Base-by-base conservation (phyloP, 1,140 invertebrate genomes). In the Drosophila lini region DNA sequence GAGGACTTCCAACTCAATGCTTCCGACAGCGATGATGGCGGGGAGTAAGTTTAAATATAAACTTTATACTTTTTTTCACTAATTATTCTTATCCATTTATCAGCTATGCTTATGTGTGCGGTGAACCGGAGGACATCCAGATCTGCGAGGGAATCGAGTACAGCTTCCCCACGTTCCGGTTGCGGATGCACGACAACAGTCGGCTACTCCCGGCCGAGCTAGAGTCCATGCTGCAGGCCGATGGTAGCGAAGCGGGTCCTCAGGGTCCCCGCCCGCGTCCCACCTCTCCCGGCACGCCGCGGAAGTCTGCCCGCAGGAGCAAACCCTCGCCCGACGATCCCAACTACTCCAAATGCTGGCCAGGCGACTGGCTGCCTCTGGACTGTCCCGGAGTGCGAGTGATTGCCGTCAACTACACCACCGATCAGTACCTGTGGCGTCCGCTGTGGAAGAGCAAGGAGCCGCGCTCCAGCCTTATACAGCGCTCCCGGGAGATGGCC, bases 321-420 rank as follows among this genome's bases (percentile, higher is more conserved):
- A 88, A 92, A 31, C 84, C 69, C 25, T 86, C 90, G 7, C 50
- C 80, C 9, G 62, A 84, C 44, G 91, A 92, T 78, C 81, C 91
- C n/a, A 90, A 91, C 56, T 92, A 94, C 71, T 95, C 95, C 2
- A 90, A 93, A 8, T 96, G 95, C 74, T 96, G 95, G 95, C 95
- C 95, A 0, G 92, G 93, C 22, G 95, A 96, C 79, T 96, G 95
- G 95, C 81, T 96, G 13, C 94, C 94, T 0, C 78, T 94, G 31
- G 95, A 96, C 77, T 95, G 94, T 91, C 95, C 95, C 0, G 94
- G 94, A 0, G 94, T 94, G 0, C 93, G 95, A 45, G 94, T 96
- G 1, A 95, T 96, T 22, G 94, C 95, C n/a, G 83, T 96, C 0
- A 96, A 95, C 88, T 96, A 96, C 75, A 95, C 95, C 0, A 96